Base-by-base conservation (phyloP, 2,888 invertebrate genomes). In the Nyleta sp. region DNA sequence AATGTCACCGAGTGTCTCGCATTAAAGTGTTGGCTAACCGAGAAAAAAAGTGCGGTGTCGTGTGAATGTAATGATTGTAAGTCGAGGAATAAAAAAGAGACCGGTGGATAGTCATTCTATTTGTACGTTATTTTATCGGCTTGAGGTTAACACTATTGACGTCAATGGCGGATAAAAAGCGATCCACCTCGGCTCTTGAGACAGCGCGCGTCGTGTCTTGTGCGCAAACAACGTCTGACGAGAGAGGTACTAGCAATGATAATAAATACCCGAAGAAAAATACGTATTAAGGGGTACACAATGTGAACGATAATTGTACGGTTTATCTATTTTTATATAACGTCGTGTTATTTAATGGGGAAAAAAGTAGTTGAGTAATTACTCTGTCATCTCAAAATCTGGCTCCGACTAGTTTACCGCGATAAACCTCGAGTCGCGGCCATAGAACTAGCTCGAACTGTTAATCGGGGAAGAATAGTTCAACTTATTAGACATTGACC, bases 161-260 rank as follows among this genome's bases (percentile, higher is more conserved):
- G 71, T 71, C 76, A 76, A 46, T 53, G 35, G 22, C 17, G 57
- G 40, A 68, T 65, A 76, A 76, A 71, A 76, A 71, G 71, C 60
- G 18, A 77, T 65, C 60, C 60, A 77, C 76, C 76, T 77, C 76
- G 76, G 57, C 28, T 65, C 38, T 57, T 52, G 38, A 57, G 31
- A 20, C 62, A 24, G 44, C 33, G 55, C 55, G 17, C 46, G 28
- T 67, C 55, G 28, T 38, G 40, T 60, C 38, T 70, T 64, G 35
- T 40, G 52, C 46, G 13, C 62, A 71, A 71, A 76, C 71, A 76
- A 53, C 50, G 59, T 53, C 64, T 76, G 70, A 57, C 57, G 11
- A 68, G 48, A 44, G 44, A 46, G n/a, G n/a, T 52, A 70, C 33
- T 55, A 73, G 17, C 35, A 44, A 50, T 64, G n/a, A n/a, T n/a